Evolutionary conservation across 2,113 vertebrate species (phyloP), one percentile per base, ranked within the genome.

Genomic region (Morone chrysops): DNA sequence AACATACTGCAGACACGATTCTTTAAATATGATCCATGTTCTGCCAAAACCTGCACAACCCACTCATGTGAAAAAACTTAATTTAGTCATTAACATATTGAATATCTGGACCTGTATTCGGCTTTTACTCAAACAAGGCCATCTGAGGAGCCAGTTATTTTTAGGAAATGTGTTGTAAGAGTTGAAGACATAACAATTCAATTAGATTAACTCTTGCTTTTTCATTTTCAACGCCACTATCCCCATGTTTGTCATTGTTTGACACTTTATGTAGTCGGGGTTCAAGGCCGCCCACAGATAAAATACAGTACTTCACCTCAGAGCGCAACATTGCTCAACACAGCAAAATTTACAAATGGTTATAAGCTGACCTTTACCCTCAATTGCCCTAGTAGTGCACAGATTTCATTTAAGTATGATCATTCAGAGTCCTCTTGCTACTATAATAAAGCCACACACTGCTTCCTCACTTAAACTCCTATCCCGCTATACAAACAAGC

Each of bases 401-500:
- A 10, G 38, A 17, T 72, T 53, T 54, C 2, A 68, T 68, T 60
- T 71, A 53, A 77, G 14, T 25, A 41, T 40, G 1, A 72, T 59
- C 41, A 17, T 38, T 75, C 51, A 40, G 22, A 47, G 67, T 67
- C 66, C 63, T 59, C 76, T 57, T 63, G 31, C 69, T 62, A 80
- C 56, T 59, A 72, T 48, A 61, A 41, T 50, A 77, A 54, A 43
- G 20, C 43, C 22, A 4, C 43, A 8, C 3, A 13, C 63, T 63
- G 59, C 40, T 50, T 57, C 69, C 47, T 40, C 60, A 59, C 74
- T 84, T 80, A 16, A 41, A 66, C 41, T 70, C 43, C 17, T 45
- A 82, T 66, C 54, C 36, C 0, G 81, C 83, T 59, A 73, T 11
- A 65, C 61, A 80, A 79, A 80, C 65, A 70, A 54, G 2, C 25